Evolutionary conservation across 2,888 invertebrate species (phyloP).

Genomic region (Suillia variegata): DNA sequence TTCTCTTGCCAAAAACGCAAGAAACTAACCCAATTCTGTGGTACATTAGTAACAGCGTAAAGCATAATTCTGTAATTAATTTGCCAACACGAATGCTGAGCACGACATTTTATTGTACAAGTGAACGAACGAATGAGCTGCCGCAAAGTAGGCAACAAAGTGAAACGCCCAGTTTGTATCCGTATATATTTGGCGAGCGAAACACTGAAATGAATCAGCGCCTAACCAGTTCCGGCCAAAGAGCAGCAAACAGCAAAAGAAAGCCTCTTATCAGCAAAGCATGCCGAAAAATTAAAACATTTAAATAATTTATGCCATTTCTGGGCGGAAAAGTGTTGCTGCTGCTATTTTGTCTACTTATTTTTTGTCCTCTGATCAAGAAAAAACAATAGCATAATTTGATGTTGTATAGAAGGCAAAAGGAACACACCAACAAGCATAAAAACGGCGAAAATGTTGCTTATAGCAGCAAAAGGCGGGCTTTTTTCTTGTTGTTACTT

Average conservation of each 20-base stretch:
- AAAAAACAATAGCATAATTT: neutral
- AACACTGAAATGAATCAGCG: too few species aligned
- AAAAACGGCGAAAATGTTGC: too few species aligned
- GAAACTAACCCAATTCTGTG: neutral
- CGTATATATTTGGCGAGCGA: neutral
- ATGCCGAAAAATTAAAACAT: constrained; percentile 29
- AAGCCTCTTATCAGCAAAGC: neutral
- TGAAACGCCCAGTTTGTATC: neutral
- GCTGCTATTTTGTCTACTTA: too few species aligned
- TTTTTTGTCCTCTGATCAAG: neutral
- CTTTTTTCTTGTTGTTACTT: neutral
- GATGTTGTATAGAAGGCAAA: neutral
- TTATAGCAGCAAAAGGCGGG: too few species aligned
- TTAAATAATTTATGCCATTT: constrained; percentile 48
- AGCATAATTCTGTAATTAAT: constrained; percentile 55
- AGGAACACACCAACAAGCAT: too few species aligned
- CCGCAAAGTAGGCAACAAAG: neutral
- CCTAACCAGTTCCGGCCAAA: too few species aligned
- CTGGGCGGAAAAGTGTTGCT: neutral
- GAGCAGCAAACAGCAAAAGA: neutral
- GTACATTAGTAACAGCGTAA: constrained; percentile 15
- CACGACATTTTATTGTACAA: constrained; percentile 5
- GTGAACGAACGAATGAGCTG: too few species aligned
- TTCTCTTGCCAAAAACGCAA: neutral
- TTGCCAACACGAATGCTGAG: constrained; percentile 50